Percentiles rank a stretch among this genome's conserved stretches.
These are phyloP conservation scores for Drosophila tani DNA, from an alignment of 1,140 invertebrate species.

Conservation along the genomic window DNA sequence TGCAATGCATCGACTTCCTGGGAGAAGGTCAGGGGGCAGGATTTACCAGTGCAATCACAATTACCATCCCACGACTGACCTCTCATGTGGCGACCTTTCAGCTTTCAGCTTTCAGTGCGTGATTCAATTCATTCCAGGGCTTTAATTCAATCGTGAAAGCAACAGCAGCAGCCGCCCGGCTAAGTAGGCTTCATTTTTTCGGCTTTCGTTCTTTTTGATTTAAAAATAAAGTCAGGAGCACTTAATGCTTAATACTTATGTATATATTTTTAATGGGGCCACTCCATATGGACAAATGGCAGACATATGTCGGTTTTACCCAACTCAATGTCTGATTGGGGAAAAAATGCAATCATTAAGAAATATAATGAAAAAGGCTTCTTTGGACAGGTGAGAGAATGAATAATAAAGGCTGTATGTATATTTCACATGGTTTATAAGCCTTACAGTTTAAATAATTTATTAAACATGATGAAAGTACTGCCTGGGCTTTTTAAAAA, in stretches of 20 bases:
- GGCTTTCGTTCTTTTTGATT: not conserved
- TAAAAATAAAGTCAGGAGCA: not conserved
- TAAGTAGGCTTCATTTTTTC: slow-evolving; percentile 35
- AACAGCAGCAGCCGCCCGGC: not conserved
- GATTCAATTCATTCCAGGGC: slow-evolving; percentile 7
- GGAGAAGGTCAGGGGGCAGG: slow-evolving; percentile 29
- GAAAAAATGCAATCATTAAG: not conserved
- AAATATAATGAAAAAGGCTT: too few species aligned
- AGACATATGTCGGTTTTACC: not conserved
- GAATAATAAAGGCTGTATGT: too few species aligned
- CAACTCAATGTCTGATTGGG: not conserved
- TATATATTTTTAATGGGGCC: too few species aligned
- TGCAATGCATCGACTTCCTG: slow-evolving; percentile 29
- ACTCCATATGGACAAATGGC: not conserved
- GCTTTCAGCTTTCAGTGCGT: not conserved
- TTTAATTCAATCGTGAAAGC: slow-evolving; percentile 3
- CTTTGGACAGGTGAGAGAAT: too few species aligned
- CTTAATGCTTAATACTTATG: not conserved
- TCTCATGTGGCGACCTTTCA: slow-evolving; percentile 25
- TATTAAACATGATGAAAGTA: too few species aligned
- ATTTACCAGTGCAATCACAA: slow-evolving; percentile 6
- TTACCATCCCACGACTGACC: not conserved
- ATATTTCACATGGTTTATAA: too few species aligned
- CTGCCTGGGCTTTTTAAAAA: too few species aligned
- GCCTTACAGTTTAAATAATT: too few species aligned